These are phyloP conservation scores for Pseudomyrmex cubaensis DNA, from an alignment of 1,140 invertebrate genomes.

Conservation along the genomic window DNA sequence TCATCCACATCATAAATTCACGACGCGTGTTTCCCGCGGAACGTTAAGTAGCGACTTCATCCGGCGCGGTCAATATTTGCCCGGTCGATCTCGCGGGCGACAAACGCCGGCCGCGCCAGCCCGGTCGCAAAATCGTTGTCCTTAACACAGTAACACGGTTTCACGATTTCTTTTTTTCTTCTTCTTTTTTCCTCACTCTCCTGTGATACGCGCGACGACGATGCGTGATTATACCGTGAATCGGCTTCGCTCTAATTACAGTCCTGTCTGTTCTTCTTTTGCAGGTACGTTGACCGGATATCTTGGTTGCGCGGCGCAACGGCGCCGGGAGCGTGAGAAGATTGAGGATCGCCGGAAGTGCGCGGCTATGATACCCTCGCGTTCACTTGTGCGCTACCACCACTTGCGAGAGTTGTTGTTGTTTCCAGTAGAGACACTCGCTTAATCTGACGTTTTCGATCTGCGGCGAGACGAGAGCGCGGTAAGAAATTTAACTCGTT, in stretches of 20 bases:
- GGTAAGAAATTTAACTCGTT: too few species aligned
- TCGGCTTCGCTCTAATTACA: conserved; percentile 71
- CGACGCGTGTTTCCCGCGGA: conserved; percentile 57
- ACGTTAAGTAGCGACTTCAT: conserved; percentile 59
- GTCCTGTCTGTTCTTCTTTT: conserved; percentile 61
- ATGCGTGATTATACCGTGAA: conserved; percentile 58
- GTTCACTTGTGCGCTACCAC: neutral
- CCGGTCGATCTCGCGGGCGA: neutral
- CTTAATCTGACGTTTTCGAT: neutral
- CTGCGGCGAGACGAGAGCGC: too few species aligned
- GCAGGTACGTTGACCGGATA: conserved; percentile 72
- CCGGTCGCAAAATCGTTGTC: neutral
- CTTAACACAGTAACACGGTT: conserved; percentile 66
- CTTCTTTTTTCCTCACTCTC: neutral
- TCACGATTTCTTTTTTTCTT: conserved; percentile 14
- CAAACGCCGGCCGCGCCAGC: neutral
- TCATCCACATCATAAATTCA: conserved; percentile 56
- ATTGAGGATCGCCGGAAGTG: conserved; percentile 66
- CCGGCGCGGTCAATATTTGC: conserved; percentile 53
- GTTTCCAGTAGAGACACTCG: neutral
- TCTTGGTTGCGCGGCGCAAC: conserved; percentile 9
- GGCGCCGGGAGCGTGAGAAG: conserved; percentile 69
- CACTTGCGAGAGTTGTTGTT: neutral
- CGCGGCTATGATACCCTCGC: conserved; percentile 54
- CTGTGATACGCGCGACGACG: neutral